phyloP scores from a whole-genome alignment of 2,797 vertebrate species.

The Xiphorhynchus erythropygius region DNA sequence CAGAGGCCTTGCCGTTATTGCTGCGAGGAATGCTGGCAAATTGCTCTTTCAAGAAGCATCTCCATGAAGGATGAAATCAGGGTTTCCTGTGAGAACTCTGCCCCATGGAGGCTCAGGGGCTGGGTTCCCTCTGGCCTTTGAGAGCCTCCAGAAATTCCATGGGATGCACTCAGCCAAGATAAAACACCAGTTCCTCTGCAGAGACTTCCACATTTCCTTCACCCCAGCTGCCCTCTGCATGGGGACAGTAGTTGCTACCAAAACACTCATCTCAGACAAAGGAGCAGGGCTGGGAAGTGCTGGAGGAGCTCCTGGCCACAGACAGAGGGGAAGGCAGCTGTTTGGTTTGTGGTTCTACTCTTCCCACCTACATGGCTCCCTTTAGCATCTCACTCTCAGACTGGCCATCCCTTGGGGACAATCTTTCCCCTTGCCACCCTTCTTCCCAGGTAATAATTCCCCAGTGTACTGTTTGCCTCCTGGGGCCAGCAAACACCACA shows the following conservation, averaged over 20 bases:
- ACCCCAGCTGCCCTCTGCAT: neutral
- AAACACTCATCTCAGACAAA: neutral
- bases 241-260: accelerated
- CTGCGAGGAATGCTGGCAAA: conserved; percentile 53
- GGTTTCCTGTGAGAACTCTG: neutral
- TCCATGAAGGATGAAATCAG: conserved; percentile 46
- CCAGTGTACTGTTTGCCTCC: neutral
- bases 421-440: neutral
- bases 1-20: conserved; percentile 41
- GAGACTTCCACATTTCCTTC: neutral
- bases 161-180: accelerated
- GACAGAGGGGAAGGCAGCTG: neutral
- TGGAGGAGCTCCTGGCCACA: neutral
- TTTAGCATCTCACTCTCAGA: neutral
- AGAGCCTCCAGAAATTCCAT: neutral
- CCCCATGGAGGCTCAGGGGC: neutral
- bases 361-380: neutral
- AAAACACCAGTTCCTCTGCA: neutral
- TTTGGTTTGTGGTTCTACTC: neutral
- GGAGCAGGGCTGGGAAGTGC: accelerated
- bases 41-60: conserved; percentile 54
- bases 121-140: neutral
- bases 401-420: neutral
- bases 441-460: neutral
- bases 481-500: neutral